Conservation (phyloP, 2,888 invertebrate species). For the Cephus rjabovi region DNA sequence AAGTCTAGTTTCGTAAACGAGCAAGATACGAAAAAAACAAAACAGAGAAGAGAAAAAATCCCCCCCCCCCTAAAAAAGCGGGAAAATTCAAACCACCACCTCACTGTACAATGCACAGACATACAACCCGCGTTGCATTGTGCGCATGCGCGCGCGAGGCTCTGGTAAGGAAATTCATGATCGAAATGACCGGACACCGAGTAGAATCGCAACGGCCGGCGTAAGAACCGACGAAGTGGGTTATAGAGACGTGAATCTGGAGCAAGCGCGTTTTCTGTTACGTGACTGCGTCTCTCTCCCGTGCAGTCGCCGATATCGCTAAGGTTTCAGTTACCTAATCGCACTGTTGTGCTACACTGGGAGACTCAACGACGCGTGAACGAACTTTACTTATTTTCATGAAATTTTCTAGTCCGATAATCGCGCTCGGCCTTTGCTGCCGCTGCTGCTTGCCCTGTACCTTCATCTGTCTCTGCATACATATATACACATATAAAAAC, state of each 20-base stretch:
- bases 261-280: conserved; percentile 28
- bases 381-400: conserved; percentile 48
- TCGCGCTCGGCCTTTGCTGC: conserved; percentile 2
- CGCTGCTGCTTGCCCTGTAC: no score
- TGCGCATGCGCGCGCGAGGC: neutral
- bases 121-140: neutral
- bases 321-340: conserved; percentile 53
- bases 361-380: conserved; percentile 50
- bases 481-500: no score
- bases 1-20: neutral
- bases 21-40: no score
- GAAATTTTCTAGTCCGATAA: conserved; percentile 43
- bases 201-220: conserved; percentile 13
- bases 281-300: conserved; percentile 14
- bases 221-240: conserved; percentile 21
- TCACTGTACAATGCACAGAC: neutral
- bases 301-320: conserved; percentile 28
- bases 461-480: no score
- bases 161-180: neutral
- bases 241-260: conserved; percentile 33
- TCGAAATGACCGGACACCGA: conserved; percentile 9
- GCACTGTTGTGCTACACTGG: conserved; percentile 41
- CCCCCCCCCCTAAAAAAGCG: neutral
- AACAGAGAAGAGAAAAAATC: no score
- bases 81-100: neutral